Conservation (phyloP, 53 echinoderm and acorn worm genomes). For the Holothuria scabra region DNA sequence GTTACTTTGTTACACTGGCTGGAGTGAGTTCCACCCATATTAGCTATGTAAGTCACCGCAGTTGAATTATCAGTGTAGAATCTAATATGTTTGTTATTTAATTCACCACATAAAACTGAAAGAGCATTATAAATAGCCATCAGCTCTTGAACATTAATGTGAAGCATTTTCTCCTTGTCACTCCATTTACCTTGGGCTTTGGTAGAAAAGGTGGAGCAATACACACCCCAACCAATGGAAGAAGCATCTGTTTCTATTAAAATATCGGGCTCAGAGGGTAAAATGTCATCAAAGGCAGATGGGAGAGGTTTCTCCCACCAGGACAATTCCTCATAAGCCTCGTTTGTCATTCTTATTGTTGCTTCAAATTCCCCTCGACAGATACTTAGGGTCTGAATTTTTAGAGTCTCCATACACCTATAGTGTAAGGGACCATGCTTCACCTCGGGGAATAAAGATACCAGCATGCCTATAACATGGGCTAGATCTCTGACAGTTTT, state of each 20-base stretch:
- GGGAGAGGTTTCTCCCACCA: not conserved
- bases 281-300: not conserved
- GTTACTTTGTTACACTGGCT: too few relatives aligned
- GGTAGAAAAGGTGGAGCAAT: too few relatives aligned
- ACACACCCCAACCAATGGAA: too few relatives aligned
- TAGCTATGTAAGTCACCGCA: too few relatives aligned
- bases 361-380: not conserved
- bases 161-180: not conserved
- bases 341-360: not conserved
- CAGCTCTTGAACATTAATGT: slow-evolving; percentile 8
- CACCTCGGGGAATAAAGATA: not conserved
- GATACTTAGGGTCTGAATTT: not conserved
- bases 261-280: not conserved
- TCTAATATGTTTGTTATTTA: not conserved
- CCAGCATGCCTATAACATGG: slow-evolving; percentile 19
- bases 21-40: too few relatives aligned
- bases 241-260: too few relatives aligned
- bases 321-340: too few relatives aligned
- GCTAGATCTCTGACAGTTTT: not conserved
- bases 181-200: too few relatives aligned
- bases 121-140: slow-evolving; percentile 39
- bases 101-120: not conserved
- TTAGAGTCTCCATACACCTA: not conserved
- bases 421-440: not conserved
- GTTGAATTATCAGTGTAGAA: too few relatives aligned